Conservation (phyloP, 2,888 invertebrate genomes). For the Sepioteuthis lessoniana region DNA sequence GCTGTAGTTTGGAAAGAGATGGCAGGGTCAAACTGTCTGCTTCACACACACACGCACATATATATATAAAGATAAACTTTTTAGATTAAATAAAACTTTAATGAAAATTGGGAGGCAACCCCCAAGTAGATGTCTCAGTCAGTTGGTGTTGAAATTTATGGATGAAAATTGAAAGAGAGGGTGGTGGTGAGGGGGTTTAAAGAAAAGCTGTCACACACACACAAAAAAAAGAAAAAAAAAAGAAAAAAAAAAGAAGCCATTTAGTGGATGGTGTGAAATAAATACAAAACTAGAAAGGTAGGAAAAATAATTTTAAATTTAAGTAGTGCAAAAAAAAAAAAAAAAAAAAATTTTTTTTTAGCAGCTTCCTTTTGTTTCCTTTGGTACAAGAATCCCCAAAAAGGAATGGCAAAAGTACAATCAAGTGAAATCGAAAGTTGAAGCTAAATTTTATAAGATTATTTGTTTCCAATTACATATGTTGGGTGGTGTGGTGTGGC, state of each 20-base stretch:
- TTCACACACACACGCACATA: neutral
- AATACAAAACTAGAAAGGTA: neutral
- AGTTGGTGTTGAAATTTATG: neutral
- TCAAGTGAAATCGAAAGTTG: neutral
- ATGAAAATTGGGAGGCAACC: neutral
- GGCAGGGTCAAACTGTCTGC: neutral
- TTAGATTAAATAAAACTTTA: neutral
- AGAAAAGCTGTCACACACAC: neutral
- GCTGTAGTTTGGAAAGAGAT: neutral
- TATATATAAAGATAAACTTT: neutral
- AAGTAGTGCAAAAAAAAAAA: neutral
- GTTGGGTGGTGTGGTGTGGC: neutral
- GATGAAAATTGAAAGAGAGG: neutral
- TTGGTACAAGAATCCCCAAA: neutral
- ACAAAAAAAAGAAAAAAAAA: too few species aligned
- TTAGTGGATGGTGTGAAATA: neutral
- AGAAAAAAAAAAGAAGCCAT: neutral
- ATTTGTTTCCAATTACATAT: neutral
- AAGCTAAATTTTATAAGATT: neutral
- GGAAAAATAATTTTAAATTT: conserved; percentile 24
- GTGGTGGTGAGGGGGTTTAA: neutral
- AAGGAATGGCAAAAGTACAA: conserved; percentile 3
- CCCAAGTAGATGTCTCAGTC: neutral
- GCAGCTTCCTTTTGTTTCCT: neutral
- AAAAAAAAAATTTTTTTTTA: neutral